Evolutionary conservation across 30 jellyfish, hydroid and myxozoan species (phyloP).

Genomic region (Catostylus mosaicus): DNA sequence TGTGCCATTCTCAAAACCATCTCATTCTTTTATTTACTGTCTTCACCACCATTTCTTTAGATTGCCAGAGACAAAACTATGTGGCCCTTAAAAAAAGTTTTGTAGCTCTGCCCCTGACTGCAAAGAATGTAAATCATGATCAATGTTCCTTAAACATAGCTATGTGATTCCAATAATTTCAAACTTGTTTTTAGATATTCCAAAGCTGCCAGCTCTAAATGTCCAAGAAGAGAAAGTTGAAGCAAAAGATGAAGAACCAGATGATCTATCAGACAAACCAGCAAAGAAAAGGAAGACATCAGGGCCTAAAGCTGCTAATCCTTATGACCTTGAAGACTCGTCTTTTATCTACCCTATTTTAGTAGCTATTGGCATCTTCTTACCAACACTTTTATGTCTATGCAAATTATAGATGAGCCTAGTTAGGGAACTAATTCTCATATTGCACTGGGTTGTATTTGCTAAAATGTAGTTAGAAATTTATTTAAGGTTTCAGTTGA

Average conservation of each 20-base stretch:
- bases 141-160: not conserved
- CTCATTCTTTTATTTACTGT: too few relatives aligned
- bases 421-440: not conserved
- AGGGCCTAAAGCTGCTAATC: constrained; percentile 92
- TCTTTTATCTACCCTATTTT: constrained; percentile 78
- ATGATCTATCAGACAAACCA: constrained; percentile 77
- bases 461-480: not conserved
- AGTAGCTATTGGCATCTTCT: constrained; percentile 84
- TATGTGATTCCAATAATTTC: not conserved
- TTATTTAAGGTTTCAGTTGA: constrained; percentile 26
- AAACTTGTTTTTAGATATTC: constrained; percentile 56
- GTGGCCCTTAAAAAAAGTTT: too few relatives aligned
- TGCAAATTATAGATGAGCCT: constrained; percentile 64
- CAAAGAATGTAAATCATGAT: too few relatives aligned
- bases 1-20: too few relatives aligned
- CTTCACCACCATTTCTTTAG: too few relatives aligned
- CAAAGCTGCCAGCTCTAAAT: constrained; percentile 78
- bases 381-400: constrained; percentile 94
- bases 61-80: too few relatives aligned
- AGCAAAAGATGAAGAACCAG: constrained; percentile 79
- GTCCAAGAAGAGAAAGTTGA: constrained; percentile 70
- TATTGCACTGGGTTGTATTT: constrained; percentile 6
- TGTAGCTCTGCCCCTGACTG: too few relatives aligned
- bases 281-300: constrained; percentile 91
- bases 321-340: constrained; percentile 85